These are phyloP conservation scores for Leptopilina clavipes DNA, from an alignment of 1,140 invertebrate genomes.

Conservation along the genomic window DNA sequence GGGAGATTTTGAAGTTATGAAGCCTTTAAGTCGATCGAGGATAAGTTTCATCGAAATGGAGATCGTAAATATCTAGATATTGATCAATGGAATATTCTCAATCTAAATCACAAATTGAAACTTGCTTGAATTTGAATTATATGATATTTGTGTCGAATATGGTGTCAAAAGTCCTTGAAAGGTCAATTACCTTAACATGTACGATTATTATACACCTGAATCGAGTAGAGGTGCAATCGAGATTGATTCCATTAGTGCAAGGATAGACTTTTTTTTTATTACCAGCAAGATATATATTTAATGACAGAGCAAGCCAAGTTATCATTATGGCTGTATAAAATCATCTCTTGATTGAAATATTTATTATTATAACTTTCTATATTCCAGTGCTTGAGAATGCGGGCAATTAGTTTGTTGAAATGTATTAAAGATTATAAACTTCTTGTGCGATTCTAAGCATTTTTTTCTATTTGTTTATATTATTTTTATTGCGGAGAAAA, in stretches of 20 bases:
- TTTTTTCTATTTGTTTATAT: not conserved
- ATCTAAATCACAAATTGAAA: too few species aligned
- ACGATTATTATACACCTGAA: not conserved
- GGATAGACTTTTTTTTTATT: not conserved
- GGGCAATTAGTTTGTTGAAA: not conserved
- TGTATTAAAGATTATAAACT: slow-evolving; percentile 11
- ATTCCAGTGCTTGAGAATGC: not conserved
- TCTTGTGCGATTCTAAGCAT: not conserved
- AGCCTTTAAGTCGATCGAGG: not conserved
- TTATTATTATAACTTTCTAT: not conserved
- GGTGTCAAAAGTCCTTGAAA: too few species aligned
- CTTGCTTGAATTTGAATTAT: too few species aligned
- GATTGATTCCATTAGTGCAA: slow-evolving; percentile 6
- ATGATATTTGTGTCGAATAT: too few species aligned
- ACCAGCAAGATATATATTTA: not conserved
- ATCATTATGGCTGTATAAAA: not conserved
- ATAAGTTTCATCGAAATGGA: slow-evolving; percentile 17
- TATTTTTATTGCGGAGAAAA: too few species aligned
- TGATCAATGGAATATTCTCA: too few species aligned
- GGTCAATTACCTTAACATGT: not conserved
- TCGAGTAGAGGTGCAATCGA: not conserved
- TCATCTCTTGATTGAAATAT: not conserved
- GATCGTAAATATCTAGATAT: not conserved
- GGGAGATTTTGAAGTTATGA: slow-evolving; percentile 11
- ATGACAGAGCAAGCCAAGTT: not conserved